These are phyloP conservation scores for Anthopleura sola DNA, from an alignment of 64 coral and sea anemone species.

Conservation along the genomic window DNA sequence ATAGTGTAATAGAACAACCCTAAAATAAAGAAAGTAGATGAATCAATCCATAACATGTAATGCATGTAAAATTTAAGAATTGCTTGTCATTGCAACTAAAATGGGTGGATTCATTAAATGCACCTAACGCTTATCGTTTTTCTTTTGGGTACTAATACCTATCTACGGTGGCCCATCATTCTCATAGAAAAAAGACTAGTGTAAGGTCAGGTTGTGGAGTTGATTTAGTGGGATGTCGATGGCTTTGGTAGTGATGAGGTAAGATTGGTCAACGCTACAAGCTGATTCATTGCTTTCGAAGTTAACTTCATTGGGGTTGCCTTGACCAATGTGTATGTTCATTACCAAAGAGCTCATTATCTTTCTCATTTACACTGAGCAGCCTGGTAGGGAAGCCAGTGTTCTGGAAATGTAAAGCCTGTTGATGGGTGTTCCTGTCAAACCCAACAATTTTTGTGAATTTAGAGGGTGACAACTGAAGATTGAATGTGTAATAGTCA, in stretches of 20 bases:
- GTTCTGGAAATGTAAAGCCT: conserved; percentile 29
- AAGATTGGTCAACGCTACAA: conserved; percentile 12
- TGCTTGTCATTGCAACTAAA: too few species aligned
- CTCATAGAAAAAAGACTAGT: too few species aligned
- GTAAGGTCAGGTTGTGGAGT: conserved; percentile 36
- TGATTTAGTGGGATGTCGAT: conserved; percentile 54
- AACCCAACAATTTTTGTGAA: conserved; percentile 40
- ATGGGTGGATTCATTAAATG: too few species aligned
- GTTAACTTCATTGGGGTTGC: conserved; percentile 55
- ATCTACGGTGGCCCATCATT: too few species aligned
- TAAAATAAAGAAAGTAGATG: too few species aligned
- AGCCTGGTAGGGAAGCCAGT: conserved; percentile 24
- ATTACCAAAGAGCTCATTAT: conserved; percentile 39
- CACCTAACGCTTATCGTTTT: too few species aligned
- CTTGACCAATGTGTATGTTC: conserved; percentile 45
- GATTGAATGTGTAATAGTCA: conserved; percentile 38
- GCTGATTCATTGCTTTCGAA: conserved; percentile 36
- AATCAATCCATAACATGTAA: too few species aligned
- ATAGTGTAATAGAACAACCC: too few species aligned
- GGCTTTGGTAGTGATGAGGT: neutral
- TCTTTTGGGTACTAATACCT: too few species aligned
- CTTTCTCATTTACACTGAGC: conserved; percentile 39
- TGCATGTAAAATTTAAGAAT: too few species aligned
- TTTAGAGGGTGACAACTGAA: conserved; percentile 29
- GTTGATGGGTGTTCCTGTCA: conserved; percentile 16